Conservation (phyloP, 1,140 invertebrate species). For the Pseudomyrmex cubaensis region DNA sequence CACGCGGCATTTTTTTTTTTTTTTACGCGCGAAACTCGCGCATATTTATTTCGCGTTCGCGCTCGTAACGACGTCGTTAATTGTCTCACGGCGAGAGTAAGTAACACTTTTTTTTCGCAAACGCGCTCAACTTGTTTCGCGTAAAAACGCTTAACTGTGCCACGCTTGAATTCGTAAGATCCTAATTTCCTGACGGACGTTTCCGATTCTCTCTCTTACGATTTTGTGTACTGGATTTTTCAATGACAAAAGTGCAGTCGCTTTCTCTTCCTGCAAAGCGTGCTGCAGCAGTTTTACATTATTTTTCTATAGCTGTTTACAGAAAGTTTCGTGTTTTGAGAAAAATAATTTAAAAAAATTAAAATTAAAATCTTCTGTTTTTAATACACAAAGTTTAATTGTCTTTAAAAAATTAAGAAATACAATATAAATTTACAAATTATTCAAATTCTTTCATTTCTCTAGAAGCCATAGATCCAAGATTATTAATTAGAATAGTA, state of each 20-base stretch:
- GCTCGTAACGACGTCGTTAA: conserved; percentile 61
- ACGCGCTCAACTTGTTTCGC: conserved; percentile 57
- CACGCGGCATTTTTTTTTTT: conserved; percentile 2
- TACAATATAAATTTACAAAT: conserved; percentile 22
- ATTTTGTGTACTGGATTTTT: too few species aligned
- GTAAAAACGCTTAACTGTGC: conserved; percentile 43
- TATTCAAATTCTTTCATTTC: neutral
- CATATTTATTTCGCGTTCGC: conserved; percentile 50
- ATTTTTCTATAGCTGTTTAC: too few species aligned
- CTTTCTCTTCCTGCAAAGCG: too few species aligned
- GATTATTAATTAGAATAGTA: too few species aligned
- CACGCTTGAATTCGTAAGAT: conserved; percentile 44
- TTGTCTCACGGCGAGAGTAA: conserved; percentile 53
- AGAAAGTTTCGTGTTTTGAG: too few species aligned
- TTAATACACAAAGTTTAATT: too few species aligned
- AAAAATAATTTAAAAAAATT: too few species aligned
- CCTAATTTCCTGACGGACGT: conserved; percentile 4
- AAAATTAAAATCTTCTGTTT: too few species aligned
- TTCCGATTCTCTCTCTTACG: neutral
- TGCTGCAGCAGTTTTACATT: too few species aligned
- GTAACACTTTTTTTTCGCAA: conserved; percentile 25
- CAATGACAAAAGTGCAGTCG: too few species aligned
- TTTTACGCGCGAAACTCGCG: conserved; percentile 10
- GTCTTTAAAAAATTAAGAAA: too few species aligned
- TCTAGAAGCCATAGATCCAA: too few species aligned